A percentile compares a stretch with the other conserved stretches of the same genome.
phyloP scores from a whole-genome alignment of 2,797 vertebrate species.

The Prionace glauca region DNA sequence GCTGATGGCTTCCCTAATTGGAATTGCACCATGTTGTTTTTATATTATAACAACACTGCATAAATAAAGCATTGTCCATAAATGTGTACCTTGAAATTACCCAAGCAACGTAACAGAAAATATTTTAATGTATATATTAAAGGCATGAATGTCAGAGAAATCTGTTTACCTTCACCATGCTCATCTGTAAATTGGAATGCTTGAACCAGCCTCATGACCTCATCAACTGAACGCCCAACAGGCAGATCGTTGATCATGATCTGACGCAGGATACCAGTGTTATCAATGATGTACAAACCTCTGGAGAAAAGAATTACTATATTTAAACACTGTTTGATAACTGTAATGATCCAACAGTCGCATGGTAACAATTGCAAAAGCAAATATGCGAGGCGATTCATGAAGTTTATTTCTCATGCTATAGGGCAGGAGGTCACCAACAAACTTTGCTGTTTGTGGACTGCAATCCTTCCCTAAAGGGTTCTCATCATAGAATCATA shows the following conservation, averaged over 20 bases:
- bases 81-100: neutral
- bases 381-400: neutral
- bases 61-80: neutral
- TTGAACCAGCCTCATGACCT: conserved; percentile 88
- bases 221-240: conserved; percentile 88
- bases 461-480: neutral
- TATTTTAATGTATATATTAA: neutral
- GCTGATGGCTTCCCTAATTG: neutral
- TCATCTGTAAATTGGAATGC: conserved; percentile 98
- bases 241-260: conserved; percentile 97
- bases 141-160: neutral
- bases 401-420: too few species aligned
- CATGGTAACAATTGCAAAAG: neutral
- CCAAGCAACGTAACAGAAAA: neutral
- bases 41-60: neutral
- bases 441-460: neutral
- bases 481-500: neutral
- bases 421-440: neutral
- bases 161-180: conserved; percentile 82
- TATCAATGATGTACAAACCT: conserved; percentile 92
- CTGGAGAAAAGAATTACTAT: conserved; percentile 50
- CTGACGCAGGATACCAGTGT: conserved; percentile 85
- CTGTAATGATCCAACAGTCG: neutral
- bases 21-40: neutral
- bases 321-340: neutral